Base-by-base conservation (phyloP, 2,888 invertebrate genomes). In the Byasa hedistus region DNA sequence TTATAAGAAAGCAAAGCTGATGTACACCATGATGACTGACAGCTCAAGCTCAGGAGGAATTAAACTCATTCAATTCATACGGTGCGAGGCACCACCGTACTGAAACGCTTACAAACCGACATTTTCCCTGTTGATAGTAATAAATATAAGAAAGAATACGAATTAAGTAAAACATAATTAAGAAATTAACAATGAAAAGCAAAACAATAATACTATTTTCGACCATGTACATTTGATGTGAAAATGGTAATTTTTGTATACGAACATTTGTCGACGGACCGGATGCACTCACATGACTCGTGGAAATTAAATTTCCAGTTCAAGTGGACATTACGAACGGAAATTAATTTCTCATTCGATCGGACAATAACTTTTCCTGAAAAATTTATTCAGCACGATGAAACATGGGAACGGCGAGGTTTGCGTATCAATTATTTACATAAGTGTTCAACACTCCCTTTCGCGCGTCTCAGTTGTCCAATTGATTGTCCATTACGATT, bases 281-380 rank as follows among this genome's bases (percentile, higher is more conserved):
- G 56, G 60, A 65, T 60, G 61, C 61, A 54, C 54, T 62, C 57
- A 54, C 59, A 54, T 54, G 54, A 62, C 52, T 54, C 54, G 58
- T 58, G 60, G 22, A 61, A 64, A 64, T 68, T 64, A 59, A 64
- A 61, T 64, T 61, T 61, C 39, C 57, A 48, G 27, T 57, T 19
- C 39, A 32, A 57, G 54, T 54, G 52, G 39, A 57, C 58, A 65
- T 61, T 59, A 55, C 57, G 12, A 62, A 58, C 64, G 61, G 64
- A 68, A 68, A 65, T 68, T 61, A 68, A 58, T 62, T 58, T 57
- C 39, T 54, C 56, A 58, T 61, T 68, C 55, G 55, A 51, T 59
- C 55, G 56, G 27, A 44, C 58, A 58, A 57, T 52, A 21, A 51
- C 44, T 61, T 54, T 58, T 64, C 48, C 39, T 36, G 52, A 58